Percentiles rank a stretch among this genome's conserved stretches.
Conservation (phyloP, 2,797 vertebrate genomes). For the Manis crassicaudata region DNA sequence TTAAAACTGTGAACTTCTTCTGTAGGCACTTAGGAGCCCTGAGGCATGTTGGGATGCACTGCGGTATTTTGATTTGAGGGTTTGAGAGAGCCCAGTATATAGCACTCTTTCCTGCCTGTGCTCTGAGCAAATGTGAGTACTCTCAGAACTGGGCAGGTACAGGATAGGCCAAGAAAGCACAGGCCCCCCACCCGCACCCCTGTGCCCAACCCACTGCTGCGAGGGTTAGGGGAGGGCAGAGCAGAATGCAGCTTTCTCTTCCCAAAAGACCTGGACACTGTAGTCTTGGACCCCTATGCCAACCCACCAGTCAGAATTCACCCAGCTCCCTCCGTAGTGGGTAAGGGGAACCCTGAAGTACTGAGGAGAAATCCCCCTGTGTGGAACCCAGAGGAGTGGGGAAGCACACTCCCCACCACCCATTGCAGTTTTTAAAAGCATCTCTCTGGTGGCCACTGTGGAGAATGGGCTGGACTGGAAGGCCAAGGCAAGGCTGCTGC, state of each 20-base stretch:
- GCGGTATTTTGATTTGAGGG: not conserved
- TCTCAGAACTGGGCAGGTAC: not conserved
- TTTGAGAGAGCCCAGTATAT: not conserved
- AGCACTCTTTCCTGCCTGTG: not conserved
- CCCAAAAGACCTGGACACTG: not conserved
- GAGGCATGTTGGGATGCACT: not conserved
- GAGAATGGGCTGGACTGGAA: not conserved
- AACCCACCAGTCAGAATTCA: not conserved
- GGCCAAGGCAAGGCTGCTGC: not conserved
- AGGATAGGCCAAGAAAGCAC: not conserved
- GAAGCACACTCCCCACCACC: not conserved
- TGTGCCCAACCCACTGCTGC: too few species aligned
- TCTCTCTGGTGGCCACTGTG: not conserved
- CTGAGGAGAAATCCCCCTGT: not conserved
- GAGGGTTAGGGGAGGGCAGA: not conserved
- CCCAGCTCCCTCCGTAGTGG: not conserved
- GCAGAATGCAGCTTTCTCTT: not conserved
- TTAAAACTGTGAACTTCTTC: not conserved
- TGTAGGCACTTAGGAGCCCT: not conserved
- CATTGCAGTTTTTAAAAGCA: not conserved
- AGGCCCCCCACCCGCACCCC: not conserved
- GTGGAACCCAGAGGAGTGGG: not conserved
- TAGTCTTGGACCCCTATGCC: not conserved
- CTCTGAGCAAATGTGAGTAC: not conserved
- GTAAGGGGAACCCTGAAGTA: not conserved